Conservation (phyloP, 1,140 invertebrate genomes). For the Conus ventricosus region DNA sequence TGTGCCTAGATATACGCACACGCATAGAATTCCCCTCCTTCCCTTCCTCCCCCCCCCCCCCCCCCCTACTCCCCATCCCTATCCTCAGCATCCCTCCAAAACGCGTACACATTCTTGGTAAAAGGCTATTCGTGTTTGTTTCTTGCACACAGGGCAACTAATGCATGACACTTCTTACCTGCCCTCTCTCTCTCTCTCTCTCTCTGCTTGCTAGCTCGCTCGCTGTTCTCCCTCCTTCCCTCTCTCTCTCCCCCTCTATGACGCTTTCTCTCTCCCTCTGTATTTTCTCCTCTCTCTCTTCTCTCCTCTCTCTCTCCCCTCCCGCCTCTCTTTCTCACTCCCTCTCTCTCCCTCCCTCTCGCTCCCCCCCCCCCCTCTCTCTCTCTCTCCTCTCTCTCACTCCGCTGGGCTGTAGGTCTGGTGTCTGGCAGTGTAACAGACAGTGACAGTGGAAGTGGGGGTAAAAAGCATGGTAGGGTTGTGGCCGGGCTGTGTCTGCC, state of each 20-base stretch:
- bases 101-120: too few relatives aligned
- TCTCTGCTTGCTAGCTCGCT: too few relatives aligned
- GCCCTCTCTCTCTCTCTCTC: too few relatives aligned
- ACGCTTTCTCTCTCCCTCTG: not conserved
- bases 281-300: not conserved
- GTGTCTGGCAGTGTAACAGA: not conserved
- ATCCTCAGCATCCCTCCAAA: too few relatives aligned
- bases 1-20: too few relatives aligned
- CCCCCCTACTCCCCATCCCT: too few relatives aligned
- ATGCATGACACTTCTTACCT: too few relatives aligned
- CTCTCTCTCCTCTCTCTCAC: not conserved
- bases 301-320: not conserved
- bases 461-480: not conserved
- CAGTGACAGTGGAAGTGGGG: not conserved
- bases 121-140: too few relatives aligned
- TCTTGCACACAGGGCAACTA: too few relatives aligned
- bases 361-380: not conserved
- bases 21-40: too few relatives aligned
- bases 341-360: not conserved
- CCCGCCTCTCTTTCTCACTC: not conserved
- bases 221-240: too few relatives aligned
- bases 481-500: not conserved
- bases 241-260: conserved; percentile 1
- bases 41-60: too few relatives aligned
- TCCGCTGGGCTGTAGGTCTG: not conserved